Evolutionary conservation across 1,140 invertebrate genomes (phyloP), one percentile per base, ranked within the genome.

Genomic region (Plodia interpunctella): DNA sequence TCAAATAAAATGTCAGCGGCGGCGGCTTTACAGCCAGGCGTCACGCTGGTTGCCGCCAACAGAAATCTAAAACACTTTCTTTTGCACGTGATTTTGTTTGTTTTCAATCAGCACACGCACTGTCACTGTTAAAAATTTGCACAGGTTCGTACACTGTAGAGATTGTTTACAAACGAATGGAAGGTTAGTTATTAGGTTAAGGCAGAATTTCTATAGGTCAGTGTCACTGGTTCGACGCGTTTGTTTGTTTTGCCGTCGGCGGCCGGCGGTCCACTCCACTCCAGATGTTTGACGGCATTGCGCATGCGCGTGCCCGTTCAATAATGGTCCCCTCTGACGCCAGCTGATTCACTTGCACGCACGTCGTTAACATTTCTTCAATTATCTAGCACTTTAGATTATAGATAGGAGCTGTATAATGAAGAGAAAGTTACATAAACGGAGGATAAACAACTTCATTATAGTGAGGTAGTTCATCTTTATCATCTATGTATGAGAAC

Each of bases 261-360:
- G 68, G 68, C 62, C 68, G 72, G 69, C 74, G 76, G 66, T 68
- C 49, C n/a, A n/a, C n/a, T n/a, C n/a, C n/a, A n/a, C n/a, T n/a
- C n/a, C 63, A 69, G 68, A 74, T 67, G 65, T 62, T 72, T 44
- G 20, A 49, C 49, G 51, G 56, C 61, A 79, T 18, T 30, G 78
- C 83, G 86, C 86, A 83, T 85, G 86, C 80, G 78, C 63, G 66
- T 52, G 57, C 20, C 67, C 81, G 86, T 67, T 88, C 86, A 77
- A 88, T 88, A 88, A 74, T 61, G 74, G 59, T 65, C 65, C 76
- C 68, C 64, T 61, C 58, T 76, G 78, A 59, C 72, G 61, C 59
- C 77, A 83, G 79, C 80, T 86, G 80, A 84, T 76, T 78, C 74
- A 78, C 67, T 66, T 63, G 38, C 38, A 44, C 38, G 32, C 21